phyloP scores from a whole-genome alignment of 2,797 vertebrate genomes.

The Coregonus suidteri region DNA sequence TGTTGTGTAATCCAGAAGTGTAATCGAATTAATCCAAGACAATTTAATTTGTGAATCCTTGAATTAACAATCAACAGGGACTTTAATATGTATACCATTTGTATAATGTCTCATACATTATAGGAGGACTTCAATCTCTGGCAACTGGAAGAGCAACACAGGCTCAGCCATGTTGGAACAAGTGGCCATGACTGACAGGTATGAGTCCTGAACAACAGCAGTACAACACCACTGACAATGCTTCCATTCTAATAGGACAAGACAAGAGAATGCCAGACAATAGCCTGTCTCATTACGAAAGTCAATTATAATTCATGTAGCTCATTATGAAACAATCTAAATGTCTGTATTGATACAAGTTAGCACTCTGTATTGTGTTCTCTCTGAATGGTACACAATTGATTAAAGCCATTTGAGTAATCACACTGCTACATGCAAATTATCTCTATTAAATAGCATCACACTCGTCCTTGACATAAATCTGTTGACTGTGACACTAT shows the following conservation, averaged over 20 bases:
- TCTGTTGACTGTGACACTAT: not conserved
- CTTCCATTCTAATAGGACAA: not conserved
- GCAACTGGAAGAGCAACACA: conserved; percentile 96
- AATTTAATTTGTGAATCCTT: not conserved
- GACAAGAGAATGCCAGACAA: not conserved
- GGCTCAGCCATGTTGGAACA: conserved; percentile 97
- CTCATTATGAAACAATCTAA: not conserved
- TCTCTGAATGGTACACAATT: not conserved
- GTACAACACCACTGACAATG: not conserved
- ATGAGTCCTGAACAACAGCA: conserved; percentile 38
- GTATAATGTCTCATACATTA: conserved; percentile 11
- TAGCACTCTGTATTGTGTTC: not conserved
- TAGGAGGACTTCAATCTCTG: conserved; percentile 98
- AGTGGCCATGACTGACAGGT: conserved; percentile 97
- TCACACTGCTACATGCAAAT: not conserved
- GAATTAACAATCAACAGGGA: not conserved
- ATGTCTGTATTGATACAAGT: not conserved
- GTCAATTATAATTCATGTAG: not conserved
- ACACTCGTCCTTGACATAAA: not conserved
- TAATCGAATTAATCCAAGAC: not conserved
- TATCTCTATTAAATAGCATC: not conserved
- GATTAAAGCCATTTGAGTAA: conserved; percentile 1
- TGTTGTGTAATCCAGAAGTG: not conserved
- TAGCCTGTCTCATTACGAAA: not conserved
- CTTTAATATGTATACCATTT: not conserved